Base-by-base conservation (phyloP, 2,113 vertebrate genomes). In the Pelobates fuscus region DNA sequence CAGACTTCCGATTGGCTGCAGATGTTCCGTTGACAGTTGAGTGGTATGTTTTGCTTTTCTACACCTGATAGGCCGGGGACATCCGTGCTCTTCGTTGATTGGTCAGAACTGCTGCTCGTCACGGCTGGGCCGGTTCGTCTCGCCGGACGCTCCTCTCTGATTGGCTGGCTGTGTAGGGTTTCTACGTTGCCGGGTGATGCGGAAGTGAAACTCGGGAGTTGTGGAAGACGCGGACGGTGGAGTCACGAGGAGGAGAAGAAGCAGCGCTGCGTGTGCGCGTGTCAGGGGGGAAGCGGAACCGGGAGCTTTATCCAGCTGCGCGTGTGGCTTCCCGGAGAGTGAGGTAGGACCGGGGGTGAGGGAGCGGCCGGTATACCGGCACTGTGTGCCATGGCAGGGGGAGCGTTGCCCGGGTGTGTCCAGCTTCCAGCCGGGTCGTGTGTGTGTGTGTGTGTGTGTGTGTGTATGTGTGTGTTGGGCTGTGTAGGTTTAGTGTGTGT, bases 121-220 rank as follows among this genome's bases (percentile, higher is more conserved):
- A 7, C n/a, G 10, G 15, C 24, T 2, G 10, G 29, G 12, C 17
- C 20, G 32, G 12, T 32, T 24, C 5, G 20, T 29, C 24, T 14
- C 3, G 67, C 54, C 5, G 6, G 8, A 2, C 23, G 2, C 10
- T 5, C 0, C 0, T 23, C 12, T 10, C 5, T 67, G 52, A 67
- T 67, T 67, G 54, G 60, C 21, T 59, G 24, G 37, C 15, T 7
- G 3, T 26, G 7, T 3, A 6, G n/a, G 26, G 1, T 46, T 41
- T 58, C 37, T 67, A 30, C 67, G 64, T 75, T 75, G 72, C 72
- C 72, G 72, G 72, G 54, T 67, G 72, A 75, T 75, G 72, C 72
- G 72, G 72, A 75, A 75, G 72, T 75, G 72, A 20, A 58, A 75
- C 52, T 59, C n/a, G 32, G 32, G 52, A 58, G 54, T 2, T 37